Evolutionary conservation across 2,113 vertebrate genomes (phyloP), one percentile per base, ranked within the genome.

Genomic region (Cyrtonyx montezumae): DNA sequence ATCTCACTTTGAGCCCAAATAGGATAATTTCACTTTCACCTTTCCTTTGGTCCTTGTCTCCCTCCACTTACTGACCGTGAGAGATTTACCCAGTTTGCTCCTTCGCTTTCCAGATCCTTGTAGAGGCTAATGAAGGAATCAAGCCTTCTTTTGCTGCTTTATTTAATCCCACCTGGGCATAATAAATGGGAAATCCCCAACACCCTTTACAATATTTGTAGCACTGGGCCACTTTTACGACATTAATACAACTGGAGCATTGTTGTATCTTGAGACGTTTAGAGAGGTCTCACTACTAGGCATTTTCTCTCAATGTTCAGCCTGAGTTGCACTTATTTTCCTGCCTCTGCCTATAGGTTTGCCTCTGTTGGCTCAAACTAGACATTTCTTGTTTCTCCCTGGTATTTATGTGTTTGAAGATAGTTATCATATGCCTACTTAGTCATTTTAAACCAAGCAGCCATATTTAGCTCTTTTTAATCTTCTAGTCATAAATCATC

Each of bases 121-220:
- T 70, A 84, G 73, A 66, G 91, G 53, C 79, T 94, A 95, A 93
- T 76, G 88, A 94, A 86, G 90, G 92, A 81, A 81, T 62, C 82
- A 88, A 96, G 83, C 82, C 73, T 94, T 79, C 84, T 85, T 91
- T 80, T 79, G 77, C 85, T 88, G 73, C 16, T 66, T 87, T 88
- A 94, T 88, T 93, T 88, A 88, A 93, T 94, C 90, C 93, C 91
- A 84, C 85, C 65, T 93, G 91, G 93, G 87, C 91, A 83, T 80
- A 94, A 96, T 93, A 95, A 93, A 89, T 90, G 70, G 82, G 82
- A 96, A 94, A 92, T 92, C 90, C 91, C 93, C 68, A 84, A 84
- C 87, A 76, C 91, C 91, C 84, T 79, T 88, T 91, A 79, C 74
- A 89, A 87, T 93, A 94, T 91, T 84, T 87, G 90, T 77, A 95